Conservation (phyloP, 2,113 vertebrate species). For the Tetrao urogallus region DNA sequence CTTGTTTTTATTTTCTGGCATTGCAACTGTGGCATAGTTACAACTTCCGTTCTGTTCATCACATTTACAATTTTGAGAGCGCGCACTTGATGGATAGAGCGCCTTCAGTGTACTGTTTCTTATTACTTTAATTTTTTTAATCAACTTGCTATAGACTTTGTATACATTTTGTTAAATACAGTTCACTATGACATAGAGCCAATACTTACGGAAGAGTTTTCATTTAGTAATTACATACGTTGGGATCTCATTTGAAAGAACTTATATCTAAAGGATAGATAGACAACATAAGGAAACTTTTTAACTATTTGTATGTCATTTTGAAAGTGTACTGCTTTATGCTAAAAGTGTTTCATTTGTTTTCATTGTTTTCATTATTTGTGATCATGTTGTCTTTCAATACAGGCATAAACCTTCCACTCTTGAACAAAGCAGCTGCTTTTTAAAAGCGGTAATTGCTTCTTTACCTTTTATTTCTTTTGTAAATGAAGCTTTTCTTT, state of each 20-base stretch:
- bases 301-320: slow-evolving; percentile 88
- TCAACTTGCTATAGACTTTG: slow-evolving; percentile 85
- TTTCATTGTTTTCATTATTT: slow-evolving; percentile 86
- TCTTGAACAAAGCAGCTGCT: slow-evolving; percentile 95
- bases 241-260: slow-evolving; percentile 78
- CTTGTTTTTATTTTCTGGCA: slow-evolving; percentile 80
- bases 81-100: slow-evolving; percentile 84
- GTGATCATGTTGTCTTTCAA: slow-evolving; percentile 96
- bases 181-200: slow-evolving; percentile 78
- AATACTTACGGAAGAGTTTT: slow-evolving; percentile 72
- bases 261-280: slow-evolving; percentile 79
- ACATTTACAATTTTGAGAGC: slow-evolving; percentile 70
- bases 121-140: slow-evolving; percentile 81
- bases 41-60: slow-evolving; percentile 81
- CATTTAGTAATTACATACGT: slow-evolving; percentile 80
- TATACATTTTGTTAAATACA: slow-evolving; percentile 85
- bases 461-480: slow-evolving; percentile 94
- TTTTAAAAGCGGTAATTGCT: slow-evolving; percentile 97
- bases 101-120: slow-evolving; percentile 93
- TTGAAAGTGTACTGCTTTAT: slow-evolving; percentile 87
- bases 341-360: slow-evolving; percentile 86
- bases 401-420: slow-evolving; percentile 93
- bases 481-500: slow-evolving; percentile 88
- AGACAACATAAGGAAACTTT: slow-evolving; percentile 77
- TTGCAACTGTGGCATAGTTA: slow-evolving; percentile 80